These are phyloP conservation scores for Ennomos fuscantarius DNA, from an alignment of 2,888 invertebrate genomes.

Conservation along the genomic window DNA sequence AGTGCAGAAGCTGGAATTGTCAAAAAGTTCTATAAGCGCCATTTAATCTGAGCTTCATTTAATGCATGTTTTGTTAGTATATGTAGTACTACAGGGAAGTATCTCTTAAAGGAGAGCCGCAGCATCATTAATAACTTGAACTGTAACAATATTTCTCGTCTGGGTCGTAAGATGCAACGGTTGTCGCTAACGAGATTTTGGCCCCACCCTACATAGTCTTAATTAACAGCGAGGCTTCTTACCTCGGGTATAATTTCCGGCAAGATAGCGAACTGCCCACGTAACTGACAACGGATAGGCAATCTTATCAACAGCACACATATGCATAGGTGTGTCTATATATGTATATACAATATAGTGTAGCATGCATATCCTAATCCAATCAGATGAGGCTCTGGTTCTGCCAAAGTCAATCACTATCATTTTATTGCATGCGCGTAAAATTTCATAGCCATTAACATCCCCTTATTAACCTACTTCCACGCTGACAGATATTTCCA, in stretches of 20 bases:
- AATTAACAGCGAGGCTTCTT: slow-evolving; percentile 32
- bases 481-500: slow-evolving; percentile 33
- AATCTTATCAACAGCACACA: slow-evolving; percentile 15
- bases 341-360: slow-evolving; percentile 5
- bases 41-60: too few species aligned
- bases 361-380: slow-evolving; percentile 33
- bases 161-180: slow-evolving; percentile 37
- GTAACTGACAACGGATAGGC: slow-evolving; percentile 34
- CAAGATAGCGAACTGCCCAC: slow-evolving; percentile 29
- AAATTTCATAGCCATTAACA: slow-evolving; percentile 40
- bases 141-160: slow-evolving; percentile 34
- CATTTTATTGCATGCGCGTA: slow-evolving; percentile 40
- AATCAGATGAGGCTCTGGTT: slow-evolving; percentile 34
- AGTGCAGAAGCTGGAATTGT: slow-evolving; percentile 15
- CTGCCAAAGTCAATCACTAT: slow-evolving; percentile 41
- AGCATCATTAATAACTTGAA: slow-evolving; percentile 33
- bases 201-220: slow-evolving; percentile 30
- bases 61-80: too few species aligned
- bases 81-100: not conserved
- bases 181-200: slow-evolving; percentile 61
- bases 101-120: slow-evolving; percentile 12
- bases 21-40: slow-evolving; percentile 1
- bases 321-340: not conserved
- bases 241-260: slow-evolving; percentile 39
- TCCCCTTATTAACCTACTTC: slow-evolving; percentile 42